These are phyloP conservation scores for Macrophya annulata DNA, from an alignment of 2,888 invertebrate species.

Conservation along the genomic window DNA sequence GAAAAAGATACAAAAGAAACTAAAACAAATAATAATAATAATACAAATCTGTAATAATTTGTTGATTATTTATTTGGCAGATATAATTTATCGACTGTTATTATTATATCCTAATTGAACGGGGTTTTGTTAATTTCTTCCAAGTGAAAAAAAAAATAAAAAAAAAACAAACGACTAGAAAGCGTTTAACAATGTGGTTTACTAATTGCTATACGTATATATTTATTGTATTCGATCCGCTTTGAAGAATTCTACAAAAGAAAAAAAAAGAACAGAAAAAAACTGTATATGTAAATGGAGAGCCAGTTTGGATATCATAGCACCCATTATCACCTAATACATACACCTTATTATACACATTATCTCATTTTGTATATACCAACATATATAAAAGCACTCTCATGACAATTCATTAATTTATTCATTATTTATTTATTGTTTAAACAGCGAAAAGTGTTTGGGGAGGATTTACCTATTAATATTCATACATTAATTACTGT, in stretches of 20 bases:
- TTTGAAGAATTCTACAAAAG: background rate
- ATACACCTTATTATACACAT: conserved; percentile 25
- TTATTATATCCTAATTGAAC: background rate
- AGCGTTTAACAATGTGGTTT: background rate
- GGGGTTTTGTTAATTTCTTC: background rate
- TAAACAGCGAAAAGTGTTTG: conserved; percentile 42
- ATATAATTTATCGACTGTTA: conserved; percentile 7
- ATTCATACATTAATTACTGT: conserved; percentile 47
- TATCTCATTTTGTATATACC: conserved; percentile 43
- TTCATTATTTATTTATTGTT: conserved; percentile 66
- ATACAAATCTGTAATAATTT: background rate
- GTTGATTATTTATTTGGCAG: conserved; percentile 27
- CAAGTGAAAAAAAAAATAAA: no score
- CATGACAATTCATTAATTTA: conserved; percentile 72
- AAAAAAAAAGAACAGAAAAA: background rate
- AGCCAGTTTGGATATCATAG: conserved; percentile 53
- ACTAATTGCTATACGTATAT: background rate
- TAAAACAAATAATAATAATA: no score
- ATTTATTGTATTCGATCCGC: background rate
- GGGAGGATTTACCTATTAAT: conserved; percentile 25
- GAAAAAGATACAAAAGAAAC: background rate
- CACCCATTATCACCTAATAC: conserved; percentile 38
- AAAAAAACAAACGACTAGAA: no score
- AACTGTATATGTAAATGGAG: conserved; percentile 17
- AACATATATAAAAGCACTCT: conserved; percentile 57